Percentiles rank a stretch among this genome's conserved stretches.
These are phyloP conservation scores for Halcyon badia DNA, from an alignment of 2,797 vertebrate species.

Conservation along the genomic window DNA sequence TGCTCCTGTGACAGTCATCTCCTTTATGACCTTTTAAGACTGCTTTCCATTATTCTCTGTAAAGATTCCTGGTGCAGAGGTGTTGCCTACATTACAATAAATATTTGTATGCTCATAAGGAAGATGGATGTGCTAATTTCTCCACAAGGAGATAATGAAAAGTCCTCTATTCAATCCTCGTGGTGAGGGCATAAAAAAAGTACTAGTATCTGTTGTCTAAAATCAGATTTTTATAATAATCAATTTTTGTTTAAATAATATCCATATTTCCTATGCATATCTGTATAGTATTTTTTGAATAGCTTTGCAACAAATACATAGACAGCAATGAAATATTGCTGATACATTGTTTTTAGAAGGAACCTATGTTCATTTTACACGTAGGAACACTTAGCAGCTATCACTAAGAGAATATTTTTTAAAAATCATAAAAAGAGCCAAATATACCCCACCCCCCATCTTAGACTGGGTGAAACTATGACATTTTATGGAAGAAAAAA, in stretches of 20 bases:
- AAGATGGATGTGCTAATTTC: background rate
- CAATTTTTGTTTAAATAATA: background rate
- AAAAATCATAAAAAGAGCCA: background rate
- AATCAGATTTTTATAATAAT: background rate
- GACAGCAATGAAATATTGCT: background rate
- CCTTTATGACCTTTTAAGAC: background rate
- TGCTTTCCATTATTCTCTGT: background rate
- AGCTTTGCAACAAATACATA: background rate
- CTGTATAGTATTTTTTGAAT: background rate
- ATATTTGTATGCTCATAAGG: background rate
- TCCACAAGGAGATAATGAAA: background rate
- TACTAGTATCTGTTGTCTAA: background rate
- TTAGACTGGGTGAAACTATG: background rate
- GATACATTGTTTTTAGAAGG: background rate
- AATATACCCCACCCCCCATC: background rate
- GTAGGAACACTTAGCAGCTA: background rate
- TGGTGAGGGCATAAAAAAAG: background rate
- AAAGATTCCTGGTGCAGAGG: background rate
- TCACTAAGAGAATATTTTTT: background rate
- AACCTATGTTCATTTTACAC: background rate
- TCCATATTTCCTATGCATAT: background rate
- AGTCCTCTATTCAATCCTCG: background rate
- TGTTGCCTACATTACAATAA: background rate
- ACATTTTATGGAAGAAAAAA: background rate
- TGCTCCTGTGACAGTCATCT: background rate